Conservation (phyloP, 2,113 vertebrate species). For the Tragulus kanchil region DNA sequence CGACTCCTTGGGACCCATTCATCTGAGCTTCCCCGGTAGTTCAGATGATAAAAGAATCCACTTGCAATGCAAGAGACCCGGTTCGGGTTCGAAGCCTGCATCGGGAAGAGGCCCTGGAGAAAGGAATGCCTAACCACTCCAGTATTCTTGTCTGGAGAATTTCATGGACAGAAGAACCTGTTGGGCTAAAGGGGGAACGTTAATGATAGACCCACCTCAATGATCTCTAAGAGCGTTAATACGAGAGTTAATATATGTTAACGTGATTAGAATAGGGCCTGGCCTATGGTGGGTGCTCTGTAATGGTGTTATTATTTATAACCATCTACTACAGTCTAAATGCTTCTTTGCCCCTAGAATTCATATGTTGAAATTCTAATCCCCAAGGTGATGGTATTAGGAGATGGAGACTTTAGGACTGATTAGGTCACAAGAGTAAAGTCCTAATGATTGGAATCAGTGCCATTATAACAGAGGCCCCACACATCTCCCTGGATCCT, state of each 20-base stretch:
- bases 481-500: not conserved
- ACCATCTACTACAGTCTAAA: not conserved
- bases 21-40: not conserved
- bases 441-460: not conserved
- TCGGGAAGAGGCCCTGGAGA: not conserved
- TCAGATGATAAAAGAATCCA: not conserved
- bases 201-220: not conserved
- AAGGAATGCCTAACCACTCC: not conserved
- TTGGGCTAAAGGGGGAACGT: not conserved
- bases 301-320: slow-evolving; percentile 4
- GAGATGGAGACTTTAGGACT: not conserved
- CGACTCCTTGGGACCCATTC: not conserved
- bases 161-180: not conserved
- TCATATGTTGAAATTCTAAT: not conserved
- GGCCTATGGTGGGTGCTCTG: not conserved
- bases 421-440: not conserved
- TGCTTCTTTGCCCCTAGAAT: not conserved
- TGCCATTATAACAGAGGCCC: not conserved
- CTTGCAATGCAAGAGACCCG: not conserved
- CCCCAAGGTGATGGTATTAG: not conserved
- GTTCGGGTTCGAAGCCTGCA: not conserved
- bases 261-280: not conserved
- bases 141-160: not conserved
- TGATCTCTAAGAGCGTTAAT: not conserved
- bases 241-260: not conserved